Percentiles rank a stretch among this genome's conserved stretches.
These are phyloP conservation scores for Mesorhabditis sp. DNA, from an alignment of 2,888 invertebrate genomes.

Conservation along the genomic window DNA sequence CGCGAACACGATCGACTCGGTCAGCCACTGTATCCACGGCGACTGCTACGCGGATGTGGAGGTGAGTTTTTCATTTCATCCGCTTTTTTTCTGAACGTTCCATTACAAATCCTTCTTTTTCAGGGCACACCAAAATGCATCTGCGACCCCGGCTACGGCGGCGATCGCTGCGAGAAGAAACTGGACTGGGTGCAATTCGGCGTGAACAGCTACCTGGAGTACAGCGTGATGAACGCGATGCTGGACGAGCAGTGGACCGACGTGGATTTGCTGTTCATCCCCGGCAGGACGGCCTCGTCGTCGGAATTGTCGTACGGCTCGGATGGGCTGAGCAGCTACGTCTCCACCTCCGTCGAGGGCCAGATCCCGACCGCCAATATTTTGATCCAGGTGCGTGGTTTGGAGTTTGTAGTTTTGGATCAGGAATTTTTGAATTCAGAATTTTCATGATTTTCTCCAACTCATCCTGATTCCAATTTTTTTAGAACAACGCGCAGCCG, in stretches of 20 bases:
- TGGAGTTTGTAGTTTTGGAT: too few relatives aligned
- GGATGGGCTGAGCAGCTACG: slow-evolving; percentile 25
- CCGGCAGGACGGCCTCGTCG: slow-evolving; percentile 59
- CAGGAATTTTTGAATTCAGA: too few relatives aligned
- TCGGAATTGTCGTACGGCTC: slow-evolving; percentile 60
- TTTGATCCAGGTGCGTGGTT: slow-evolving; percentile 25
- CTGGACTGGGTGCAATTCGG: slow-evolving; percentile 54
- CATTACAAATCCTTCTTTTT: not conserved
- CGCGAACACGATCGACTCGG: slow-evolving; percentile 71
- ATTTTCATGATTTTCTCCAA: too few relatives aligned
- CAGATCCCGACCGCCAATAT: slow-evolving; percentile 26
- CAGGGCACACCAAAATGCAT: slow-evolving; percentile 69
- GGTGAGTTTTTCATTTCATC: slow-evolving; percentile 7
- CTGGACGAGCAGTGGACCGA: slow-evolving; percentile 67
- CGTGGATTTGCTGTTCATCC: slow-evolving; percentile 86
- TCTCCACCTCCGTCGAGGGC: slow-evolving; percentile 32
- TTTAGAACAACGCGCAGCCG: too few relatives aligned
- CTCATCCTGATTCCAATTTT: too few relatives aligned
- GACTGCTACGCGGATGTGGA: slow-evolving; percentile 49
- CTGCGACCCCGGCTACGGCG: slow-evolving; percentile 91
- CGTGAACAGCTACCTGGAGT: slow-evolving; percentile 41
- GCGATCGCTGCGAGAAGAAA: slow-evolving; percentile 62
- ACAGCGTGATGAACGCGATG: slow-evolving; percentile 33
- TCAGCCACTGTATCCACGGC: slow-evolving; percentile 49
- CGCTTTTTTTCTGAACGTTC: not conserved